Evolutionary conservation across 2,797 vertebrate species (phyloP).

Genomic region (Pangasius krempfi): DNA sequence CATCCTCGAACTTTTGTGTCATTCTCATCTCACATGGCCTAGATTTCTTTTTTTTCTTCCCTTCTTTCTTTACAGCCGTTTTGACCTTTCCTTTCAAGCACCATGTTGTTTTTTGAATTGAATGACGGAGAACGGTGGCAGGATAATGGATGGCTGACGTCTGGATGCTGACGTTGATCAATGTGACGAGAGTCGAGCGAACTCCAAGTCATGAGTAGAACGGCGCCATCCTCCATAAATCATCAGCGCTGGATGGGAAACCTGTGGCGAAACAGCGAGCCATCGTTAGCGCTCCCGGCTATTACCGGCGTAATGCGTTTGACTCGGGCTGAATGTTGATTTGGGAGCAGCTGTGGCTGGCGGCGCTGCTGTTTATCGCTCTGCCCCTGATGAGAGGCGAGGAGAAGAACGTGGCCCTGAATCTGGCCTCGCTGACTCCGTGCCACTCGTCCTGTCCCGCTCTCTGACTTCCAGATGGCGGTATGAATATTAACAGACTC

Average conservation of each 20-base stretch:
- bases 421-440: neutral
- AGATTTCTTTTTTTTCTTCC: neutral
- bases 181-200: conserved; percentile 32
- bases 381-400: conserved; percentile 4
- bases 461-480: conserved; percentile 29
- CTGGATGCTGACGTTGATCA: conserved; percentile 33
- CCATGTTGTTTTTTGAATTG: conserved; percentile 17
- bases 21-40: neutral
- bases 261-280: conserved; percentile 3
- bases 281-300: neutral
- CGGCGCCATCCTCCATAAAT: conserved; percentile 18
- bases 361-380: neutral
- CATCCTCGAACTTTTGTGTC: neutral
- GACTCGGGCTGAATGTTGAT: conserved; percentile 11
- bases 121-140: conserved; percentile 14
- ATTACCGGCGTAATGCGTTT: conserved; percentile 16
- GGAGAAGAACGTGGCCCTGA: neutral
- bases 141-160: conserved; percentile 34
- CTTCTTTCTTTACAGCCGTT: neutral
- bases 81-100: conserved; percentile 8
- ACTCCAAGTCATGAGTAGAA: conserved; percentile 14
- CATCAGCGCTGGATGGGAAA: conserved; percentile 6
- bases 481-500: conserved; percentile 29
- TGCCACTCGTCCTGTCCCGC: neutral
- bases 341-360: conserved; percentile 8